Evolutionary conservation across 2,797 vertebrate species (phyloP), one percentile per base, ranked within the genome.

Genomic region (Phylloscopus collybita): DNA sequence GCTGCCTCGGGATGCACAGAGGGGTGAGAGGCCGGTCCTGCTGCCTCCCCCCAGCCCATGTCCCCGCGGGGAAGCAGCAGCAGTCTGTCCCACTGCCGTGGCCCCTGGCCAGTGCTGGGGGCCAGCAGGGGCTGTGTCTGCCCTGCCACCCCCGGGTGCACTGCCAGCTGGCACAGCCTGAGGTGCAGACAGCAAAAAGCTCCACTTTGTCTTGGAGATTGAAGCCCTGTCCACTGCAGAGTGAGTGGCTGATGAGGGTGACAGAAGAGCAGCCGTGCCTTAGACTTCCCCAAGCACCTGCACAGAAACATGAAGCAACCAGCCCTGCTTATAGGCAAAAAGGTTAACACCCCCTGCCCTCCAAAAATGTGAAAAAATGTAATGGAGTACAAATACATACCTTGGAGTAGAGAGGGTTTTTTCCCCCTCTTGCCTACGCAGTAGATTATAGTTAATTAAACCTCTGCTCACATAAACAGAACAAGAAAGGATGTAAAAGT

Each of bases 371-470:
- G 95, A 36, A 74, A 90, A 93, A 95, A 76, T 88, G 57, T 66
- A 71, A 80, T 20, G 69, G 81, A 90, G 45, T 42, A 87, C 93
- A 95, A 96, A 86, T 80, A 93, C 40, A 32, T 75, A 86, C 71
- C 84, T 85, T 86, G 64, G 88, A 92, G 74, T 74, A 70, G 66
- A 84, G 66, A n/a, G 49, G 1, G 40, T 51, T 85, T 91, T 87
- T 59, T 14, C 87, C 90, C 90, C 88, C 88, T 89, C 86, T 97
- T 97, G 95, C 96, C 97, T 97, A 94, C 75, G 79, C 86, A 93
- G 96, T 97, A 97, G 95, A 97, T 98, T 97, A 98, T 89, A 97
- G 98, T 98, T 98, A 98, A 98, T 98, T 98, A 98, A 98, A 97
- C 97, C 96, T 95, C 96, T 96, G 94, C 95, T 97, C 97, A 97